Evolutionary conservation across 2,888 invertebrate species (phyloP).

Genomic region (Agriopis aurantiaria): DNA sequence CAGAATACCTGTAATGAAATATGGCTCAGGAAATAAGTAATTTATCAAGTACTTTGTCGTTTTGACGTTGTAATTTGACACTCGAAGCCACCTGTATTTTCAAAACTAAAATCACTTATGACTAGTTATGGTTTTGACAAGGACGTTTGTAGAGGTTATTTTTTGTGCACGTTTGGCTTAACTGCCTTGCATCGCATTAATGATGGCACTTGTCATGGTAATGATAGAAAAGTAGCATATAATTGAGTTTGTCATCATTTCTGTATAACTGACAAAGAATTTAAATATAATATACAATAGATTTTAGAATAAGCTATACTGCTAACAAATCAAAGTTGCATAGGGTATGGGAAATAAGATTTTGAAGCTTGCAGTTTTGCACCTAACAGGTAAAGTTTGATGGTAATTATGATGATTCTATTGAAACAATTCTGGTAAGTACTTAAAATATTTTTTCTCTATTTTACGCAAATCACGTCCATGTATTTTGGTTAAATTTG

Average conservation of each 20-base stretch:
- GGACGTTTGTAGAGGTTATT: slow-evolving; percentile 28
- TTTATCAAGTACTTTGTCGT: slow-evolving; percentile 27
- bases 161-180: slow-evolving; percentile 25
- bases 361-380: no score
- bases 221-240: slow-evolving; percentile 16
- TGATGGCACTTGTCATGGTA: slow-evolving; percentile 19
- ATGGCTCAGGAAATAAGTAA: slow-evolving; percentile 23
- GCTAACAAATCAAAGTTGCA: no score
- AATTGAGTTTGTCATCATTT: slow-evolving; percentile 11
- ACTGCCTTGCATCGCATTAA: slow-evolving; percentile 20
- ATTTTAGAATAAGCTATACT: background rate
- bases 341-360: no score
- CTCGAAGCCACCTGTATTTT: slow-evolving; percentile 19
- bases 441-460: no score
- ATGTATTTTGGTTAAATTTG: no score
- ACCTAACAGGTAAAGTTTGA: no score
- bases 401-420: no score
- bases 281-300: background rate
- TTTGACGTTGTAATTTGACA: slow-evolving; percentile 30
- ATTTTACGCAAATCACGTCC: no score
- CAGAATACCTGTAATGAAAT: slow-evolving; percentile 18
- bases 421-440: no score
- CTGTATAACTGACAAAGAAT: background rate
- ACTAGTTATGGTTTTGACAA: slow-evolving; percentile 30
- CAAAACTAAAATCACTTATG: slow-evolving; percentile 19